Conservation (phyloP, 2,797 vertebrate genomes). For the Syngnathus acus region DNA sequence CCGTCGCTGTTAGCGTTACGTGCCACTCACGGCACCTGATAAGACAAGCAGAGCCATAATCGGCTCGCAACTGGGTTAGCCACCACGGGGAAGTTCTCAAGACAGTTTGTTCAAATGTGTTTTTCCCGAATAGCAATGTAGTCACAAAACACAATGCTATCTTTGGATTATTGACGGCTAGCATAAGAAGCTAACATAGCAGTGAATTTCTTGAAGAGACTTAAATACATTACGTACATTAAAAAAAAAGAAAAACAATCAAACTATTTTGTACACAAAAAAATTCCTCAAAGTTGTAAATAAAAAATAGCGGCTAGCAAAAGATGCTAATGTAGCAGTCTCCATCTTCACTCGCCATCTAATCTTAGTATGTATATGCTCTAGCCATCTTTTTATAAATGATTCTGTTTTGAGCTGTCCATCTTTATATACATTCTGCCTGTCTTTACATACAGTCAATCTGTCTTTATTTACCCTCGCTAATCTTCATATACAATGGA, state of each 20-base stretch:
- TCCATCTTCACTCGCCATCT: too few species aligned
- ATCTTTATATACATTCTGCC: background rate
- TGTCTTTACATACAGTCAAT: background rate
- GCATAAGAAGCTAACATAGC: background rate
- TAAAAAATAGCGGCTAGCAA: background rate
- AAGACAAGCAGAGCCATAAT: slow-evolving; percentile 44
- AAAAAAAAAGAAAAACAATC: background rate
- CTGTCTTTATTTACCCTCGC: background rate
- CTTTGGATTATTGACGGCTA: background rate
- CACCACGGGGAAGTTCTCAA: background rate
- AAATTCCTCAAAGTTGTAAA: background rate
- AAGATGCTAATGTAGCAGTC: background rate
- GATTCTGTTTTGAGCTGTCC: background rate
- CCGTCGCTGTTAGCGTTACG: slow-evolving; percentile 29
- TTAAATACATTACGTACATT: background rate
- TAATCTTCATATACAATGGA: slow-evolving; percentile 1
- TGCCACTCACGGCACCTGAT: slow-evolving; percentile 50
- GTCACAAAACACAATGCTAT: background rate
- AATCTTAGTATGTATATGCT: background rate
- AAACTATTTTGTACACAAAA: background rate
- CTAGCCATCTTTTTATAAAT: background rate
- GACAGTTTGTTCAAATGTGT: background rate
- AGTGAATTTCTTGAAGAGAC: background rate
- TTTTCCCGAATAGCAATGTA: too few species aligned
- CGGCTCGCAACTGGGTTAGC: background rate